Evolutionary conservation across 2,113 vertebrate genomes (phyloP).

Genomic region (Hirundichthys speculiger): DNA sequence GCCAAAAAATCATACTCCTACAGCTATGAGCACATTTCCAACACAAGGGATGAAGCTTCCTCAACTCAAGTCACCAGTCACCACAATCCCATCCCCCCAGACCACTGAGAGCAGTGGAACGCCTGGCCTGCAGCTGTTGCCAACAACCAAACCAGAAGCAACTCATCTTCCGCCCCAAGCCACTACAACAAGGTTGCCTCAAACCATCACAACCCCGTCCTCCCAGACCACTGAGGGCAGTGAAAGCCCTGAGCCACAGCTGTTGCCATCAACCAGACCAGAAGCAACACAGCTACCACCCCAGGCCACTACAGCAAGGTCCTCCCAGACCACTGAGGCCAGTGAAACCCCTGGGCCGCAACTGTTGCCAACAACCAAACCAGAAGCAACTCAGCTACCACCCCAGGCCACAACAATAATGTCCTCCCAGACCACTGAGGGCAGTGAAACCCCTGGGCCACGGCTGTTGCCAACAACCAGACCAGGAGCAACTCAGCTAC

Average conservation of each 20-base stretch:
- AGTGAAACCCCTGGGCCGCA: neutral
- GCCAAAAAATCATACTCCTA: conserved; percentile 12
- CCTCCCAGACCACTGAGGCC: neutral
- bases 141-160: neutral
- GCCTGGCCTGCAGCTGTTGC: neutral
- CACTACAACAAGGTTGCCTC: neutral
- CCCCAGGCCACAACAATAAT: neutral
- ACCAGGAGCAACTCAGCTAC: too few species aligned
- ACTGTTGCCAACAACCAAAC: neutral
- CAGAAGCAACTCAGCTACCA: neutral
- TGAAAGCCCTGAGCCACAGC: neutral
- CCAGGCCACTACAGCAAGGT: neutral
- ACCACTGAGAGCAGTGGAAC: neutral
- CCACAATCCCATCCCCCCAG: neutral
- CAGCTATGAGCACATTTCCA: too few species aligned
- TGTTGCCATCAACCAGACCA: neutral
- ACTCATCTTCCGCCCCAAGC: too few species aligned
- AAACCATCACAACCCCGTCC: neutral
- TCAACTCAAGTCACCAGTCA: neutral
- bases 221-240: neutral
- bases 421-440: too few species aligned
- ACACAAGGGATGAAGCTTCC: too few species aligned
- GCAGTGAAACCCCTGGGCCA: too few species aligned
- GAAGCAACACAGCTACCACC: too few species aligned
- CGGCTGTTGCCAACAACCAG: too few species aligned